Evolutionary conservation across 2,113 vertebrate species (phyloP), one percentile per base, ranked within the genome.

Genomic region (Poecilia latipinna): DNA sequence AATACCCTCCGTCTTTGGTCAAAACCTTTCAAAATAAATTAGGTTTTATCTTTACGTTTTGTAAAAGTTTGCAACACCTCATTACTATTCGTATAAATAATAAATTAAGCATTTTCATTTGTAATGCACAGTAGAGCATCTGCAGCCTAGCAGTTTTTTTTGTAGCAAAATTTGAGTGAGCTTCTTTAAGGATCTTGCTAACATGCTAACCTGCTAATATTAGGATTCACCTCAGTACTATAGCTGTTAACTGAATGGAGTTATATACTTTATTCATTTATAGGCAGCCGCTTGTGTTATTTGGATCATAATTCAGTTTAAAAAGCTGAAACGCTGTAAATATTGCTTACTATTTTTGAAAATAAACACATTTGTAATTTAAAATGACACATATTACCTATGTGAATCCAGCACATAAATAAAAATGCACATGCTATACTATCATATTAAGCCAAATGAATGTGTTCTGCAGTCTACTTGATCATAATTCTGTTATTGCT

Each of bases 401-500:
- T n/a, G 44, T 48, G 44, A 48, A 48, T 48, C 44, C 44, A 48
- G 44, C n/a, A 19, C 44, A 15, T 72, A 26, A 17, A 17, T 72
- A 13, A 39, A 28, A 42, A 19, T 44, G 8, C 22, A 26, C 48
- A n/a, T 82, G 31, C 39, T 15, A 26, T 48, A 19, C 12, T 64
- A 28, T 63, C 42, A 75, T 70, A n/a, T 60, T 28, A 4, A 22
- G 19, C 33, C 28, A 54, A 37, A 4, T 65, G 26, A 66, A 48
- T 19, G 44, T 17, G 17, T 48, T 19, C 44, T 48, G 44, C 44
- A 48, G 44, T 48, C 44, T 17, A 19, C 42, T 19, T 66, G 82
- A 37, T 57, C 51, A 63, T 85, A 13, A 57, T 60, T 62, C 4
- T 63, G 72, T n/a, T 6, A n/a, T 24, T 57, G 66, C 32, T 29